Evolutionary conservation across 2,888 invertebrate species (phyloP), one percentile per base, ranked within the genome.

Genomic region (Sialis lutaria): DNA sequence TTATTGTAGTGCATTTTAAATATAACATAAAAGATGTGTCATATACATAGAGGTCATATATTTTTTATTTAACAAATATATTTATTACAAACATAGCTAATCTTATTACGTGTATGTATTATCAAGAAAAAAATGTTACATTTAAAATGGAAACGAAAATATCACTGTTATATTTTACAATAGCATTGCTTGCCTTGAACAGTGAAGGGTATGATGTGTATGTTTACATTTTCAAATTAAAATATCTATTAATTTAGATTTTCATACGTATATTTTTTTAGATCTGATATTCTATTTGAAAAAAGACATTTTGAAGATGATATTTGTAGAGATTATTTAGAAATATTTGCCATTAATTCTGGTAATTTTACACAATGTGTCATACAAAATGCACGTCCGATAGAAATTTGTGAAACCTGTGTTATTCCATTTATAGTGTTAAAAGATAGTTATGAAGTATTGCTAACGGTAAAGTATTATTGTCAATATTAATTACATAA

Each of bases 351-450:
- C 6, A 10, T 9, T 12, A 34, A 32, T 42, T 47, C 47, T 9
- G 47, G 77, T 2, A 65, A 72, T 54, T 76, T 76, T 54, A 75
- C 75, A 0, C 63, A 65, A 47, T 80, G 80, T 62, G 71, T 77
- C 1, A 72, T 79, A 50, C 54, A 64, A 47, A 58, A 74, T 61
- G 74, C 79, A 9, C 65, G 73, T 52, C 79, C 80, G 5, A 73
- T 80, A 53, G 69, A 64, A 49, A 57, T 79, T 22, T 80, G 80
- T 61, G 69, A 73, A 58, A 62, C 61, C 42, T 80, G 80, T 60
- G 64, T 77, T 8, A 58, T 68, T 13, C 55, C 66, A 22, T 79
- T 75, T 63, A 58, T 73, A 12, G 57, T 60, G 51, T 72, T 78
- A 44, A 53, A 62, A 48, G 55, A 64, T 31, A 70, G 67, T 54